Conservation (phyloP, 2,797 vertebrate species). For the Carcharodon carcharias region DNA sequence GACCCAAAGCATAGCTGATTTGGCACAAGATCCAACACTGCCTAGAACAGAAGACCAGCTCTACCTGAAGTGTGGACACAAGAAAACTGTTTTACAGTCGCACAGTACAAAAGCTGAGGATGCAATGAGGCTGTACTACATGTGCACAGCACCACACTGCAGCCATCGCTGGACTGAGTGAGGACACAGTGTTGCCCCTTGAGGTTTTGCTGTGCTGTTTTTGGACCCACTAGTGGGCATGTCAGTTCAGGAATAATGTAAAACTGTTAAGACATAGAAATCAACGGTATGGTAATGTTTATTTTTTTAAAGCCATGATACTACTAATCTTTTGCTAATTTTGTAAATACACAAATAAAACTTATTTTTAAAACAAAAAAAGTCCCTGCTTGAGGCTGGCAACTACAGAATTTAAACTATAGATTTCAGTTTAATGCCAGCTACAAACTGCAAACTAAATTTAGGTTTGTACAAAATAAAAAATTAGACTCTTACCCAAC, state of each 20-base stretch:
- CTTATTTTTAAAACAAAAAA: not conserved
- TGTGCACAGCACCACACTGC: conserved; percentile 87
- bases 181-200: conserved; percentile 39
- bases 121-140: conserved; percentile 88
- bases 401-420: too few species aligned
- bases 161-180: conserved; percentile 90
- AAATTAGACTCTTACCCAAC: too few species aligned
- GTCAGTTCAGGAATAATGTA: not conserved
- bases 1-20: conserved; percentile 89
- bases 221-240: not conserved
- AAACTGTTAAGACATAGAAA: not conserved
- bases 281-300: not conserved
- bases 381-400: too few species aligned
- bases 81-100: too few species aligned
- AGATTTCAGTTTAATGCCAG: too few species aligned
- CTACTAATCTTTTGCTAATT: not conserved
- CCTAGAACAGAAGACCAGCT: conserved; percentile 87
- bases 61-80: conserved; percentile 67
- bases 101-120: conserved; percentile 56
- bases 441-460: too few species aligned
- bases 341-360: conserved; percentile 7
- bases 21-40: conserved; percentile 85
- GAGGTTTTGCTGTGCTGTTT: not conserved
- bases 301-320: not conserved
- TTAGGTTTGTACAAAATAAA: too few species aligned